Base-by-base conservation (phyloP, 2,888 invertebrate genomes). In the Caenorhabditis angaria region DNA sequence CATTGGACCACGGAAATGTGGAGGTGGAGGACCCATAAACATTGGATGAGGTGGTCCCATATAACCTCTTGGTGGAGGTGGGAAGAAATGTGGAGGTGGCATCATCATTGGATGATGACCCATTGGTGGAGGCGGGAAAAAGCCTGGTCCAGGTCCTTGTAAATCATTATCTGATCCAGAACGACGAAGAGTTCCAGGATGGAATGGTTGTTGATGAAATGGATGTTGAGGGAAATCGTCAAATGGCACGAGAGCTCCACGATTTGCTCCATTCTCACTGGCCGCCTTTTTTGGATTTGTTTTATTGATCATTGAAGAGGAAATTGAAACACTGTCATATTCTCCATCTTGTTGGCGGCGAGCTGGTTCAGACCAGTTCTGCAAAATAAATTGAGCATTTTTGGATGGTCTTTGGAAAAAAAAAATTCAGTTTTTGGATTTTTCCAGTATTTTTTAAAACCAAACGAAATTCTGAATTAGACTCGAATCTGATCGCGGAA, bases 321-420 rank as follows among this genome's bases (percentile, higher is more conserved):
- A 78, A 56, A 86, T 81, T 72, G 83, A 83, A 32, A 82, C 83
- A 51, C 82, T 80, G 65, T 87, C 87, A 61, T 85, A 86, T 55
- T 87, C 87, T 8, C 87, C 87, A 55, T 82, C 76, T 65, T 87
- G 86, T 55, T 87, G 87, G 18, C 83, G 74, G 51, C 82, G 63
- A 41, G 41, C 18, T 18, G 41, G 41, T 27, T 81, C 81, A 47
- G 66, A 65, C 81, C 81, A 81, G 29, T 58, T 69, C 64, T 74
- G 47, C 1, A 56, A 27, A 8, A 51, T 14, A 20, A 20, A 48
- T 10, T 12, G 18, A n/a, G 4, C 20, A 14, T n/a, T 35, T 14
- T 35, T 35, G 8, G 8, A 35, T 35, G 14, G 6, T 14, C 6
- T 35, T 14, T 35, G n/a, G 3, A 5, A n/a, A n/a, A n/a, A n/a